These are phyloP conservation scores for Euura saliciscinereae DNA, from an alignment of 1,140 invertebrate genomes.

Conservation along the genomic window DNA sequence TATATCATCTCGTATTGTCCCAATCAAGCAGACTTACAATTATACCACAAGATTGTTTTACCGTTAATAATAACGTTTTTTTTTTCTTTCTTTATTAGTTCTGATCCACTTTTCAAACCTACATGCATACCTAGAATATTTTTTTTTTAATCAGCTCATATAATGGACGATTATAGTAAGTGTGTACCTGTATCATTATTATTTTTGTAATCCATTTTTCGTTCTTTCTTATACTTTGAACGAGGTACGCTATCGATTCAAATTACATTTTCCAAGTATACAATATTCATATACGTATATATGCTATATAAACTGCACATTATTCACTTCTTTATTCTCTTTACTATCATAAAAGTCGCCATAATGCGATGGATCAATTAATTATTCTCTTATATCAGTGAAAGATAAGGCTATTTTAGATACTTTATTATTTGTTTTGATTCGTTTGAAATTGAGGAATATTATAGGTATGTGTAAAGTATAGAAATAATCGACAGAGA, in stretches of 20 bases:
- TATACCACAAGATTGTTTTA: background rate
- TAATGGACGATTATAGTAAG: constrained; percentile 1
- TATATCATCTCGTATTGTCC: constrained; percentile 15
- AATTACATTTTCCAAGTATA: too few species aligned
- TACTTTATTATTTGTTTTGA: too few species aligned
- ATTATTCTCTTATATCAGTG: background rate
- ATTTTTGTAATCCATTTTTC: too few species aligned
- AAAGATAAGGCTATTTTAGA: too few species aligned
- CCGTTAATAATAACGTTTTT: background rate
- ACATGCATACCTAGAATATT: constrained; percentile 1
- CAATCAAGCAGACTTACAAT: constrained; percentile 12
- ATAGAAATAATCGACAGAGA: background rate
- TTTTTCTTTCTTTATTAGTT: background rate
- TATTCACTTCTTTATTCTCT: background rate
- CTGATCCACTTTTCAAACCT: background rate
- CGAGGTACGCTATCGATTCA: too few species aligned
- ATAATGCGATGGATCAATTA: background rate
- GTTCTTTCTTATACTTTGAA: background rate
- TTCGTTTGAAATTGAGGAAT: too few species aligned
- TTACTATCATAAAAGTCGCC: background rate
- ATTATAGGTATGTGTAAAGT: too few species aligned
- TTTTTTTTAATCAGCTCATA: background rate
- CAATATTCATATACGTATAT: background rate
- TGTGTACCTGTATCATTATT: background rate
- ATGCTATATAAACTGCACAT: background rate